Evolutionary conservation across 2,797 vertebrate genomes (phyloP).

Genomic region (Emys orbicularis): DNA sequence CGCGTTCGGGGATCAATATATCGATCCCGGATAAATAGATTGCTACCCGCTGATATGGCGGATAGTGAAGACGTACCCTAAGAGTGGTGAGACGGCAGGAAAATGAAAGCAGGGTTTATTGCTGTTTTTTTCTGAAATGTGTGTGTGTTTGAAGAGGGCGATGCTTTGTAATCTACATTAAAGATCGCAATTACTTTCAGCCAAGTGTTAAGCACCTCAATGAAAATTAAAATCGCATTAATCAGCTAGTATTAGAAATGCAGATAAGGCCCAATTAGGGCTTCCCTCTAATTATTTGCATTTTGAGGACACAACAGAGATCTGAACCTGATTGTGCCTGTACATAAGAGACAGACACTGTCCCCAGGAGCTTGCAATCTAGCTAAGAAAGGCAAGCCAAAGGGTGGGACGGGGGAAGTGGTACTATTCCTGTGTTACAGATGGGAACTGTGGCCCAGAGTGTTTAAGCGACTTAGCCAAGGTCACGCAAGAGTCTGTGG

Average conservation of each 20-base stretch:
- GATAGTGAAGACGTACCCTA: neutral
- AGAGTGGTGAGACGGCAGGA: neutral
- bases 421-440: neutral
- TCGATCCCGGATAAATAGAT: no score
- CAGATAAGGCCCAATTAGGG: conserved; percentile 32
- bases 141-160: neutral
- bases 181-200: neutral
- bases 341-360: neutral
- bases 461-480: rapidly evolving
- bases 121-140: neutral
- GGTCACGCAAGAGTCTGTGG: rapidly evolving
- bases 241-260: neutral
- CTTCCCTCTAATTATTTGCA: neutral
- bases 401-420: neutral
- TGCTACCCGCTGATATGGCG: no score
- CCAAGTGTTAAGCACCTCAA: neutral
- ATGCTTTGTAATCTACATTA: neutral
- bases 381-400: neutral
- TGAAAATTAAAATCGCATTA: neutral
- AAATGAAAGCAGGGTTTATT: neutral
- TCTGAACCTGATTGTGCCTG: neutral
- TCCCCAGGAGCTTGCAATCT: neutral
- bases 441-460: neutral
- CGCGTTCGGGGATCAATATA: no score
- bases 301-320: neutral